Percentiles rank a stretch among this genome's conserved stretches.
Conservation (phyloP, 2,888 invertebrate species). For the Esperia sulphurella region DNA sequence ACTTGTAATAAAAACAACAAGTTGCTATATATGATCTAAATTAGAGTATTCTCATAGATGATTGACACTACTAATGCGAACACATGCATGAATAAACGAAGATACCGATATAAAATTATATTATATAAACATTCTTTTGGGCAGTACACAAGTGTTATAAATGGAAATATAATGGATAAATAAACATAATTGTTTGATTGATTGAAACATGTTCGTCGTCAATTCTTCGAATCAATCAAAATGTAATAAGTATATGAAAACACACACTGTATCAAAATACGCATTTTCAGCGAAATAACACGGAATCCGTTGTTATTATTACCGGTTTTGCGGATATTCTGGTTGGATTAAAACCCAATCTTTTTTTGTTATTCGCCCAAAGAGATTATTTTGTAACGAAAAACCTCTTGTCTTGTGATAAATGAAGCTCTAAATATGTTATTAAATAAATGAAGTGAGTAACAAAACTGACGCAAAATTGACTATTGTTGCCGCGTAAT, state of each 20-base stretch:
- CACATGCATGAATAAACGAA: too few species aligned
- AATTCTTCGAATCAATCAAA: not conserved
- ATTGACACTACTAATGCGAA: too few species aligned
- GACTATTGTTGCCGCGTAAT: not conserved
- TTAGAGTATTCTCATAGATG: too few species aligned
- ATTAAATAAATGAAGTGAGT: conserved; percentile 5
- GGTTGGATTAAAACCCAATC: conserved; percentile 55
- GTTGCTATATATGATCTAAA: too few species aligned
- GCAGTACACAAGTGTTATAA: not conserved
- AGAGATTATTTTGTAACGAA: conserved; percentile 45
- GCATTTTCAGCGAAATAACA: conserved; percentile 1
- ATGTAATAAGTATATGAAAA: not conserved
- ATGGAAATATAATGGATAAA: not conserved
- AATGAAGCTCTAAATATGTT: conserved; percentile 29
- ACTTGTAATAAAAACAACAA: too few species aligned
- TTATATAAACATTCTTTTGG: too few species aligned
- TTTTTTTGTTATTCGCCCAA: conserved; percentile 54
- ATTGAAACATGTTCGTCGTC: too few species aligned
- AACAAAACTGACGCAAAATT: not conserved
- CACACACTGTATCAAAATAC: not conserved
- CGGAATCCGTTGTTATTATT: conserved; percentile 24
- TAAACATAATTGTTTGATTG: too few species aligned
- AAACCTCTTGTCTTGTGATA: conserved; percentile 18
- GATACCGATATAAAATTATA: too few species aligned
- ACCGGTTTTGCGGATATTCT: conserved; percentile 43